These are phyloP conservation scores for Chelonia mydas DNA, from an alignment of 2,797 vertebrate species.

Conservation along the genomic window DNA sequence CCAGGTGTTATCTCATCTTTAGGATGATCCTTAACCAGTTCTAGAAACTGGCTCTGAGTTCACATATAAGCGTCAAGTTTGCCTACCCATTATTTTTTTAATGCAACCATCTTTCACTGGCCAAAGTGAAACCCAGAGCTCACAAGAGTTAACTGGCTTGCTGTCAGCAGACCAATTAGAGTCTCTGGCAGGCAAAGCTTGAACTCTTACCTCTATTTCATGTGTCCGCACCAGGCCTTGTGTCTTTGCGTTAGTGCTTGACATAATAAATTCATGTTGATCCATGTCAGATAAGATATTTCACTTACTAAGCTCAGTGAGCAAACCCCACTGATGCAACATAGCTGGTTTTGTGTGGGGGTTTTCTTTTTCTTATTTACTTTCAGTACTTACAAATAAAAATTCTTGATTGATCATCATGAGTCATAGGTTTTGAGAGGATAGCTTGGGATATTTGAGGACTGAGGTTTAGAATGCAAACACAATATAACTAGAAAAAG, in stretches of 20 bases:
- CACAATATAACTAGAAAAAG: neutral
- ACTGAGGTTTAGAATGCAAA: neutral
- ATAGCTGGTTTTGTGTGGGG: neutral
- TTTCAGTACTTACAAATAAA: neutral
- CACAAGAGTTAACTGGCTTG: neutral
- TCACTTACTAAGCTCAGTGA: neutral
- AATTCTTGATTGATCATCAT: neutral
- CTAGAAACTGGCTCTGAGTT: neutral
- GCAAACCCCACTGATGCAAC: neutral
- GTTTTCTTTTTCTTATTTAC: neutral
- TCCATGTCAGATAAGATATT: neutral
- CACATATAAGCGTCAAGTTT: neutral
- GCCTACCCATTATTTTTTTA: neutral
- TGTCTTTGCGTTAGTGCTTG: slow-evolving; percentile 17
- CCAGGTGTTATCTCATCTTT: neutral
- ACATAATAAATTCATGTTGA: neutral
- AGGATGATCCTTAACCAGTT: rapidly evolving
- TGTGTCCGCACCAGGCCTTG: neutral
- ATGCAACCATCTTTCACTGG: neutral
- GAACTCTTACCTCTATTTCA: neutral
- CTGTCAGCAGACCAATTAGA: neutral
- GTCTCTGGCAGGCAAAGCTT: neutral
- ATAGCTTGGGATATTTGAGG: neutral
- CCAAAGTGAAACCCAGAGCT: neutral
- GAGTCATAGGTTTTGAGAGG: neutral